These are phyloP conservation scores for Drosophila hamatofila DNA, from an alignment of 2,888 invertebrate genomes.

Conservation along the genomic window DNA sequence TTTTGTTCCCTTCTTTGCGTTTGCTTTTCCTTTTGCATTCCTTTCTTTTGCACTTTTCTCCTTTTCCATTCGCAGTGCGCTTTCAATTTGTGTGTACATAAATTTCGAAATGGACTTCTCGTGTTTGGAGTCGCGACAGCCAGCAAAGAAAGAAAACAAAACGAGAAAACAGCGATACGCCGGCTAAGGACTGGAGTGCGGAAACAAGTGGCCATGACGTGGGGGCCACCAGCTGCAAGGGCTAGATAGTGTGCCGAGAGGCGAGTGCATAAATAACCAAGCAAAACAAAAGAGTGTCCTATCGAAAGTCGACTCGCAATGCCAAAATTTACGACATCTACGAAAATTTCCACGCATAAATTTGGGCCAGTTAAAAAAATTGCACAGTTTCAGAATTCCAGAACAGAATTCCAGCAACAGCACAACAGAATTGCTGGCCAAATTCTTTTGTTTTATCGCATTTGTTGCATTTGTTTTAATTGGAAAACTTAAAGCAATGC, in stretches of 20 bases:
- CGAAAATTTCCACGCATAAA: slow-evolving; percentile 47
- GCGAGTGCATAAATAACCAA: slow-evolving; percentile 70
- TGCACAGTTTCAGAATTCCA: slow-evolving; percentile 10
- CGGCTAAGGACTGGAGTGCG: slow-evolving; percentile 52
- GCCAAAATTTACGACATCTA: slow-evolving; percentile 55
- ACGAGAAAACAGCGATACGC: slow-evolving; percentile 41
- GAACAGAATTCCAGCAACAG: slow-evolving; percentile 46
- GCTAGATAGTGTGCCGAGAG: slow-evolving; percentile 55
- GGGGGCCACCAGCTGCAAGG: slow-evolving; percentile 12
- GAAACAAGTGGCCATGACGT: slow-evolving; percentile 61
- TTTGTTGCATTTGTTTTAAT: slow-evolving; percentile 55
- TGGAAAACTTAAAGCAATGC: slow-evolving; percentile 65
- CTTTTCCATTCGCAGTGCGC: slow-evolving; percentile 44
- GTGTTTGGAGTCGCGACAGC: slow-evolving; percentile 64
- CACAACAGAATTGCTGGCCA: slow-evolving; percentile 36
- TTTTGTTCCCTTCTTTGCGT: slow-evolving; percentile 11
- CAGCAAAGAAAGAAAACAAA: slow-evolving; percentile 30
- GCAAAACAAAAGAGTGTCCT: slow-evolving; percentile 57
- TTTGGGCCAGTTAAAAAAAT: slow-evolving; percentile 46
- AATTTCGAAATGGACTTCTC: slow-evolving; percentile 80
- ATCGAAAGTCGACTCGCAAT: slow-evolving; percentile 60
- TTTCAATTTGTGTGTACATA: slow-evolving; percentile 80
- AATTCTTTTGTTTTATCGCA: slow-evolving; percentile 45
- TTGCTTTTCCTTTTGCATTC: slow-evolving; percentile 15
- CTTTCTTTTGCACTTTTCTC: slow-evolving; percentile 25